Base-by-base conservation (phyloP, 37 sponge, comb jelly and placozoan genomes). In the Ianthella basta region DNA sequence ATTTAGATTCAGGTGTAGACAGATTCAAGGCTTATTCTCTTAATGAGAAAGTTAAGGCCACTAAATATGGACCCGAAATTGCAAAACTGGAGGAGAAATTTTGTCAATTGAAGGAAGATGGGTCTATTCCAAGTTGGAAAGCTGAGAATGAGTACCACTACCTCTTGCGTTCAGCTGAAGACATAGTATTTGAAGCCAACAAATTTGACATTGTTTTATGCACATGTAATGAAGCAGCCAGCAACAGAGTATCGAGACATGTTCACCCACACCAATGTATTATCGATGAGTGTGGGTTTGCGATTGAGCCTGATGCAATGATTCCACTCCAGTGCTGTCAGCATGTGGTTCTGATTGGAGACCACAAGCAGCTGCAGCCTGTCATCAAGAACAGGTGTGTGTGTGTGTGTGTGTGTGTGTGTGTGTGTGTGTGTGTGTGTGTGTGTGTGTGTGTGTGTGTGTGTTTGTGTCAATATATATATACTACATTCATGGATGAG, bases 201-300 rank as follows among this genome's bases (percentile, higher is more conserved):
- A 40, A 12, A 53, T 70, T 80, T 65, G 80, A 87, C 40, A 68
- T 91, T 44, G 73, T 91, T 23, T 59, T 91, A 12, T 91, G 91
- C 34, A 91, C 91, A 29, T 91, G 91, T 73, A 91, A 91, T 64
- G 91, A 91, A 56, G 87, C 87, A 8, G 56, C 73, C 59, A 87
- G 91, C 38, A 33, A 23, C 27, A 59, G 89, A n/a, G 55, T 89
- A 25, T 79, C 30, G 6, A 66, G 54, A 25, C 18, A 75, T 41
- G 21, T 75, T 10, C 20, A 24, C 21, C 25, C 79, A 32, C 39
- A 27, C 8, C 82, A 88, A 33, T 82, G 77, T 8, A 83, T 88
- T 35, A 60, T 88, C 6, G 88, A 88, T 83, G 88, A 88, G 75
- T 82, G 83, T 73, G 88, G 75, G 18, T 81, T 82, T 82, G 88